A percentile compares a stretch with the other conserved stretches of the same genome.
Evolutionary conservation across 1,140 invertebrate genomes (phyloP).

Genomic region (Cydia pomonella): DNA sequence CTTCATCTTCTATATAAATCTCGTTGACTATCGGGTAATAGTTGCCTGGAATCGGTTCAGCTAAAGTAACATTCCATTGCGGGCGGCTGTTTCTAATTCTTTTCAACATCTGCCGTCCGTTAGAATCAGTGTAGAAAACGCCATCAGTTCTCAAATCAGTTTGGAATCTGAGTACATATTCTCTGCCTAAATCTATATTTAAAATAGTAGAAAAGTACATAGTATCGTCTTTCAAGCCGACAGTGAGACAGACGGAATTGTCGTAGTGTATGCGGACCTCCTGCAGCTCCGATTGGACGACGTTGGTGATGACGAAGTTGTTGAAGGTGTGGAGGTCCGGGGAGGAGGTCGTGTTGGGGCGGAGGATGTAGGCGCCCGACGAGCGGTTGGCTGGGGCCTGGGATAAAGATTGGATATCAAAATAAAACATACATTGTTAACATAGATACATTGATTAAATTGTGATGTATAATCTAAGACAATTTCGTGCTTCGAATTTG

Average conservation of each 20-base stretch:
- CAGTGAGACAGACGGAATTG: slow-evolving; percentile 88
- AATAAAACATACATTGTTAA: not conserved
- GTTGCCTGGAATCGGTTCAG: slow-evolving; percentile 85
- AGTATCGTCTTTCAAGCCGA: slow-evolving; percentile 84
- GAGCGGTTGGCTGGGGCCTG: slow-evolving; percentile 71
- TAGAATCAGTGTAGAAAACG: slow-evolving; percentile 96
- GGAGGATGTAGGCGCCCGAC: slow-evolving; percentile 94
- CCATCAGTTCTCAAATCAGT: slow-evolving; percentile 84
- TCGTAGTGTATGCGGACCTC: slow-evolving; percentile 86
- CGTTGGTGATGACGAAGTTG: slow-evolving; percentile 68
- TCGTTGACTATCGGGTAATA: slow-evolving; percentile 96
- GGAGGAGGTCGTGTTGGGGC: slow-evolving; percentile 66
- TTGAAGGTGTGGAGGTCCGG: slow-evolving; percentile 18
- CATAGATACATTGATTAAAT: too few species aligned
- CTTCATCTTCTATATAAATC: slow-evolving; percentile 85
- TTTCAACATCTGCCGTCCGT: slow-evolving; percentile 93
- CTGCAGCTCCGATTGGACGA: slow-evolving; percentile 79
- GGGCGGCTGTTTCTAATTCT: slow-evolving; percentile 87
- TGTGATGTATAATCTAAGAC: too few species aligned
- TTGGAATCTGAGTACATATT: slow-evolving; percentile 89
- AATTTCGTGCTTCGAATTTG: too few species aligned
- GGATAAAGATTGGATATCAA: not conserved
- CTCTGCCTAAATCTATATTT: slow-evolving; percentile 88
- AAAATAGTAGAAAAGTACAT: slow-evolving; percentile 87
- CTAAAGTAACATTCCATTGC: slow-evolving; percentile 86